These are phyloP conservation scores for Edolisoma coerulescens DNA, from an alignment of 2,113 vertebrate genomes.

Conservation along the genomic window DNA sequence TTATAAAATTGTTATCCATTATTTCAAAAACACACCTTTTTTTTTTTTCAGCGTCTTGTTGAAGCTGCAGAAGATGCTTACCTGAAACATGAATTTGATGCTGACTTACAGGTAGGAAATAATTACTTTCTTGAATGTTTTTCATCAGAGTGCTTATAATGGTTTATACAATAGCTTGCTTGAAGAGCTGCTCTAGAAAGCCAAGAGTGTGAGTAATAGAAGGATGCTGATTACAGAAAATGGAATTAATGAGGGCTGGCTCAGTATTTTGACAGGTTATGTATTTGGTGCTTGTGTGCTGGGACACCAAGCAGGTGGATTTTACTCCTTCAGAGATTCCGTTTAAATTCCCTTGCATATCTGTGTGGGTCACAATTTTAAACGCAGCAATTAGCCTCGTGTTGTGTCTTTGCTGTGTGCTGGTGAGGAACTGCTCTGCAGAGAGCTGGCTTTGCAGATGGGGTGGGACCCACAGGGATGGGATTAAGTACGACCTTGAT, in stretches of 20 bases:
- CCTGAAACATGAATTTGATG: constrained; percentile 93
- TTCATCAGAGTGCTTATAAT: background rate
- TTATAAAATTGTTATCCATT: background rate
- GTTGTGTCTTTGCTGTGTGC: background rate
- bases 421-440: background rate
- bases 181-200: background rate
- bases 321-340: background rate
- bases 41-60: constrained; percentile 85
- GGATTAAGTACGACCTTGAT: background rate
- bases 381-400: background rate
- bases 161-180: background rate
- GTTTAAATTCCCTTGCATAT: background rate
- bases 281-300: background rate
- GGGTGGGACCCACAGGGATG: background rate
- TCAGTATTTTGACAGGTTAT: background rate
- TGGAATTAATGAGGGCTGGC: background rate
- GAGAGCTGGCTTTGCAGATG: background rate
- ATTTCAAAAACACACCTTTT: background rate
- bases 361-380: background rate
- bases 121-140: background rate
- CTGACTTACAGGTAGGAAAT: constrained; percentile 87
- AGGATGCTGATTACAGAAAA: background rate
- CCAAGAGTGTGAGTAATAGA: background rate
- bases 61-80: constrained; percentile 97
- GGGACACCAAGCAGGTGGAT: background rate